Evolutionary conservation across 2,888 invertebrate genomes (phyloP).

Genomic region (Cordilura impudica): DNA sequence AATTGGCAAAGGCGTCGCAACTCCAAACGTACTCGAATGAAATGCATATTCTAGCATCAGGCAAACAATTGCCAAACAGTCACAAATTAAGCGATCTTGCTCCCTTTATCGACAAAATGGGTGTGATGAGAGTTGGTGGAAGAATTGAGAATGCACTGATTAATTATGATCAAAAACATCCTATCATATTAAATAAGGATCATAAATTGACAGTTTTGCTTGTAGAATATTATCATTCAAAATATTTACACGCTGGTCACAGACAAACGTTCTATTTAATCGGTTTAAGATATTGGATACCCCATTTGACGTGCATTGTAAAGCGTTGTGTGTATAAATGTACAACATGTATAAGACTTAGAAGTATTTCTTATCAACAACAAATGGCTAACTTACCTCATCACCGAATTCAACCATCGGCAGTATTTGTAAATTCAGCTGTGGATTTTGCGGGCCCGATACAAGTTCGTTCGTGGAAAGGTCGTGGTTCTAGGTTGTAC

Average conservation of each 20-base stretch:
- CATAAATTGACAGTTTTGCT: slow-evolving; percentile 40
- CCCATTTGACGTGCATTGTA: slow-evolving; percentile 27
- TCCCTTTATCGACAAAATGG: slow-evolving; percentile 55
- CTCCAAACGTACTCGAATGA: slow-evolving; percentile 13
- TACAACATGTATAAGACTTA: slow-evolving; percentile 40
- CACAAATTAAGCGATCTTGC: slow-evolving; percentile 37
- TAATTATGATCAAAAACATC: slow-evolving; percentile 57
- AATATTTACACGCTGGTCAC: slow-evolving; percentile 54
- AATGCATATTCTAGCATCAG: slow-evolving; percentile 6
- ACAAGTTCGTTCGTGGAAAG: slow-evolving; percentile 58
- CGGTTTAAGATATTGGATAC: slow-evolving; percentile 45
- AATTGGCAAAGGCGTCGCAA: slow-evolving; percentile 35
- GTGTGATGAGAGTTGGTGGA: slow-evolving; percentile 58
- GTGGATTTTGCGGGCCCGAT: slow-evolving; percentile 65
- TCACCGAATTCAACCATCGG: slow-evolving; percentile 45
- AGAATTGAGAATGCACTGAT: slow-evolving; percentile 55
- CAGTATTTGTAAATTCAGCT: too few species aligned
- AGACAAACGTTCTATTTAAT: slow-evolving; percentile 55
- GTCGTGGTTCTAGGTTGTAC: slow-evolving; percentile 60
- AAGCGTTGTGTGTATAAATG: slow-evolving; percentile 52
- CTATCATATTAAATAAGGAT: slow-evolving; percentile 54
- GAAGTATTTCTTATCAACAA: slow-evolving; percentile 36
- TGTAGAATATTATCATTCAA: slow-evolving; percentile 46
- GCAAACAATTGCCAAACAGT: slow-evolving; percentile 22
- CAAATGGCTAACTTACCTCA: slow-evolving; percentile 62